Conservation (phyloP, 2,797 vertebrate genomes). For the Parauchenoglanis ngamensis region DNA sequence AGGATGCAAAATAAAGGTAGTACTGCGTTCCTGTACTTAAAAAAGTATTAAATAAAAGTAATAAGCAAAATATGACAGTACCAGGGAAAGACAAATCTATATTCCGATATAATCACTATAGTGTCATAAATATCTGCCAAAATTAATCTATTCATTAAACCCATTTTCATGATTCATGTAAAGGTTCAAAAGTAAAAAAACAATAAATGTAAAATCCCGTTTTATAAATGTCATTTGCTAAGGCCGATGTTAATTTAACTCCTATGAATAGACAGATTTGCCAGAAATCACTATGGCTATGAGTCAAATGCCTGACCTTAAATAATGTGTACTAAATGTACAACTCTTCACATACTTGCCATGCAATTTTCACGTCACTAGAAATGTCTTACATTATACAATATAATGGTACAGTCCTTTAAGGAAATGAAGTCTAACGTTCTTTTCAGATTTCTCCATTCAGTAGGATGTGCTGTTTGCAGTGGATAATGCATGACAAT, state of each 20-base stretch:
- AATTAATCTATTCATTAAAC: neutral
- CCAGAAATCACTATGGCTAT: neutral
- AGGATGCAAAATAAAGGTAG: neutral
- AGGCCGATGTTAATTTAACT: neutral
- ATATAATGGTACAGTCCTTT: constrained; percentile 21
- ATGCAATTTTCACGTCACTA: constrained; percentile 11
- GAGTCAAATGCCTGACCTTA: neutral
- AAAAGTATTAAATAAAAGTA: neutral
- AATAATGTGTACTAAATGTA: constrained; percentile 5
- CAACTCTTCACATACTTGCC: constrained; percentile 4
- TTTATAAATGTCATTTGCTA: neutral
- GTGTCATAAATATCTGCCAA: neutral
- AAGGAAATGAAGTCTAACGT: constrained; percentile 30
- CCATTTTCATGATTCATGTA: neutral
- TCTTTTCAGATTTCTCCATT: constrained; percentile 30
- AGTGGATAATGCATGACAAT: constrained; percentile 40
- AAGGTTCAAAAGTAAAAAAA: neutral
- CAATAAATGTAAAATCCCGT: neutral
- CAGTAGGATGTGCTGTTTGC: constrained; percentile 15
- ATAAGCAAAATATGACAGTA: neutral
- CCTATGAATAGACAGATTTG: neutral
- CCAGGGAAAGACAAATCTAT: neutral
- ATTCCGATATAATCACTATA: neutral
- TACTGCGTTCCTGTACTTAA: neutral
- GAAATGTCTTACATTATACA: constrained; percentile 16